A percentile compares a stretch with the other conserved stretches of the same genome.
phyloP scores from a whole-genome alignment of 2,888 invertebrate species.

The Epicampocera succincta region DNA sequence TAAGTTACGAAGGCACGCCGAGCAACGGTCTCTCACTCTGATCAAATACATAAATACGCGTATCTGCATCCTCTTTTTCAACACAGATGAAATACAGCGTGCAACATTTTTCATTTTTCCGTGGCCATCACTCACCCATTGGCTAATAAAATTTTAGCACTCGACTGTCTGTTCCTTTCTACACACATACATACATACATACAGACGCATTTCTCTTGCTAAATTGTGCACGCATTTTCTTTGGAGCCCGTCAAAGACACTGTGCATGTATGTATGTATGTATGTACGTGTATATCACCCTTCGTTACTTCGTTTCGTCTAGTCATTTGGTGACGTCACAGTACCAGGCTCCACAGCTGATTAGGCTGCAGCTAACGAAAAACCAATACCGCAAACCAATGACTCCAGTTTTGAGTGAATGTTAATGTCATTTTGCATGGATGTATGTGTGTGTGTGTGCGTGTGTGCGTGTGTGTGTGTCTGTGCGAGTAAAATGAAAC shows the following conservation, averaged over 20 bases:
- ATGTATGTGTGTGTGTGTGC: not conserved
- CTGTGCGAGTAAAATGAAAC: too few relatives aligned
- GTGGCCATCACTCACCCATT: constrained; percentile 59
- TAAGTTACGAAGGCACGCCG: not conserved
- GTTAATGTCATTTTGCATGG: not conserved
- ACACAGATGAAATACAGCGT: constrained; percentile 31
- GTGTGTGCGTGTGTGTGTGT: not conserved
- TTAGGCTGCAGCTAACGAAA: constrained; percentile 21
- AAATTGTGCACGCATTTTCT: constrained; percentile 30
- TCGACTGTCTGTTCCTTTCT: not conserved
- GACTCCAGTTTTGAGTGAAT: constrained; percentile 43
- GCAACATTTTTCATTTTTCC: constrained; percentile 14
- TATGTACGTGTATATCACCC: too few relatives aligned
- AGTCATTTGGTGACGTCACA: constrained; percentile 61
- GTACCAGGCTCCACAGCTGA: too few relatives aligned
- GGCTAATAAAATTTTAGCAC: constrained; percentile 58
- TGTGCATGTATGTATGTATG: too few relatives aligned
- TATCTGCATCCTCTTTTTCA: constrained; percentile 15
- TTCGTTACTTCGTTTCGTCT: constrained; percentile 15
- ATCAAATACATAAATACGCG: constrained; percentile 1
- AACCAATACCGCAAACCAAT: constrained; percentile 38
- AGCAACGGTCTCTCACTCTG: constrained; percentile 10
- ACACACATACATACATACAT: constrained; percentile 9
- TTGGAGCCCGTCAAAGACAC: not conserved
- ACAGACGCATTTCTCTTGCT: not conserved